phyloP scores from a whole-genome alignment of 2,113 vertebrate genomes.

The Lonchura striata region DNA sequence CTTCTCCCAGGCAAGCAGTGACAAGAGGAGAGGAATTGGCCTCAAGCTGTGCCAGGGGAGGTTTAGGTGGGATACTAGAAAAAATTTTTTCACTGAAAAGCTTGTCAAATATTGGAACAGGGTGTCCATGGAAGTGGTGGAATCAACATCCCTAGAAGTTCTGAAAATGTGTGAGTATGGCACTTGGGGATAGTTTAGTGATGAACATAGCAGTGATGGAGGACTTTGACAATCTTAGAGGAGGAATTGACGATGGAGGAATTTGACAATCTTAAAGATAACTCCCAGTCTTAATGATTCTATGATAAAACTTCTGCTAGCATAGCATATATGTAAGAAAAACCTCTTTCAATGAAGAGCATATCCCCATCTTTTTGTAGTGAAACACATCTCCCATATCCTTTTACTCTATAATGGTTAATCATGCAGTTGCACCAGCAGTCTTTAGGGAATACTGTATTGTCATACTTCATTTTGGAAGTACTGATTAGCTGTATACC shows the following conservation, averaged over 20 bases:
- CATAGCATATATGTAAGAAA: neutral
- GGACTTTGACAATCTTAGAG: rapidly evolving
- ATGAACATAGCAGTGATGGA: rapidly evolving
- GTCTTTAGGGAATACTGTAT: neutral
- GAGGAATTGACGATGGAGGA: rapidly evolving
- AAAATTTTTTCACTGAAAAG: neutral
- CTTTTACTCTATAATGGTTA: neutral
- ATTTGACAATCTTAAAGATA: rapidly evolving
- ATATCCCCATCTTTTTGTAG: neutral
- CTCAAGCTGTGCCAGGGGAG: neutral
- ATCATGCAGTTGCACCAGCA: neutral
- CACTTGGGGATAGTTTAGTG: too few species aligned
- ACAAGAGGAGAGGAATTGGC: neutral
- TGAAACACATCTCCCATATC: neutral
- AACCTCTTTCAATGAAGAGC: neutral
- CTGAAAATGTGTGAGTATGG: neutral
- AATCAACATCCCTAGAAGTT: neutral
- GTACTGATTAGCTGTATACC: neutral
- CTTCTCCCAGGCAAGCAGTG: neutral
- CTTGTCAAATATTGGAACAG: neutral
- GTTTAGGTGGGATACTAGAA: neutral
- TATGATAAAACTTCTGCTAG: neutral
- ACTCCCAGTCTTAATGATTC: neutral
- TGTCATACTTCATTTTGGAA: neutral
- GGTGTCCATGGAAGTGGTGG: neutral